Evolutionary conservation across 2,113 vertebrate genomes (phyloP), one percentile per base, ranked within the genome.

Genomic region (Phalacrocorax aristotelis): DNA sequence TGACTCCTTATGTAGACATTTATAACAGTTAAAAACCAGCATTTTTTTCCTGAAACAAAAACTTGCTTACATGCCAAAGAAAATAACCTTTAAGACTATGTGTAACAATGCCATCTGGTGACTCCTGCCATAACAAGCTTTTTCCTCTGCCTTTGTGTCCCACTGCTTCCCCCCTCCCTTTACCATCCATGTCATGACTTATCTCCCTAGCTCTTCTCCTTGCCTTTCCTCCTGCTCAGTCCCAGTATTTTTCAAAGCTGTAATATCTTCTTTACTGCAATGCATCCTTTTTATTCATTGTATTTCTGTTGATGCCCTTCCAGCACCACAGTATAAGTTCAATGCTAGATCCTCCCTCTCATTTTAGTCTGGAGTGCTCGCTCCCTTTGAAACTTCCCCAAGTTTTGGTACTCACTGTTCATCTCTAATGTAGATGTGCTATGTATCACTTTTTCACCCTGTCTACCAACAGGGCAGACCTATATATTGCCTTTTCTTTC

Each of bases 41-140:
- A 9, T 44, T 81, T 89, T 89, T 92, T 68, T 83, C 30, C 64
- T 84, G 69, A 95, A 83, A 82, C 55, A 84, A 87, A 81, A 94
- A 15, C 30, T 81, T 68, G 12, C 52, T 89, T 93, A 30, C 6
- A 38, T 55, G 83, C 92, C 95, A 96, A 95, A 44, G 23, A 92
- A 97, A 95, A 94, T 81, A 95, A 94, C 74, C 36, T 95, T 84
- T 91, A 89, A 65, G 90, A 52, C 20, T 76, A 44, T 1, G 3
- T 66, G 51, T 87, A 95, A 87, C 66, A 87, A 96, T 94, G 83
- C 65, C 74, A 95, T 84, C 90, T 95, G 88, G 76, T 92, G 95
- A 93, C 66, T 96, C 57, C 34, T 84, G 61, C 60, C 66, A 82
- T 66, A 76, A 71, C 55, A 92, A 95, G 62, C 6, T 84, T 90